These are phyloP conservation scores for Galleria mellonella DNA, from an alignment of 1,140 invertebrate genomes.

Conservation along the genomic window DNA sequence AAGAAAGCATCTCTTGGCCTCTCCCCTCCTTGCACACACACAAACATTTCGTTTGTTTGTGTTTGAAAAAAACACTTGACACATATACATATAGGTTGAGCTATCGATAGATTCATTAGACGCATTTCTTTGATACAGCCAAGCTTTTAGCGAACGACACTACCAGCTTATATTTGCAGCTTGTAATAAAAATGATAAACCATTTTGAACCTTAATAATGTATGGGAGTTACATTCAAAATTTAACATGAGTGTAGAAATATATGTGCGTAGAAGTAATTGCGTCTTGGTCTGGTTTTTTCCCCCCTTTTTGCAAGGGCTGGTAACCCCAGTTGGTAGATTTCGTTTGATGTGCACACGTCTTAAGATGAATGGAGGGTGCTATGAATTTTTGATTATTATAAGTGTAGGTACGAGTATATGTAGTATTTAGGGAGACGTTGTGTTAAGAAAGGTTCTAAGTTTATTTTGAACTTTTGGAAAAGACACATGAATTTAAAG, in stretches of 20 bases:
- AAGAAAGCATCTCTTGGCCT: constrained; percentile 69
- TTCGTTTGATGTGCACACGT: constrained; percentile 52
- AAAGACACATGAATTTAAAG: too few relatives aligned
- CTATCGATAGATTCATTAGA: constrained; percentile 72
- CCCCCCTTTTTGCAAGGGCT: constrained; percentile 45
- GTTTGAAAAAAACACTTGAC: constrained; percentile 57
- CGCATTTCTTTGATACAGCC: constrained; percentile 66
- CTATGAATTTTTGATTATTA: constrained; percentile 15
- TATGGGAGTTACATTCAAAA: too few relatives aligned
- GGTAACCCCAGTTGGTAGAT: constrained; percentile 31
- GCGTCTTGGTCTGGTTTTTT: constrained; percentile 65
- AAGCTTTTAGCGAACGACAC: constrained; percentile 54
- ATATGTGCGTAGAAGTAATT: constrained; percentile 54
- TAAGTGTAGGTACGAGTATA: not conserved
- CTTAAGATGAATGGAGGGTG: constrained; percentile 43
- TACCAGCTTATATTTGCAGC: constrained; percentile 23
- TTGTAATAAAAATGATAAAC: constrained; percentile 6
- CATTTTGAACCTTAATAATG: constrained; percentile 27
- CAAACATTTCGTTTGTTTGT: constrained; percentile 16
- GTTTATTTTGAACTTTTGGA: too few relatives aligned
- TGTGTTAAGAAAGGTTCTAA: too few relatives aligned
- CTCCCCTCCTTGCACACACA: constrained; percentile 62
- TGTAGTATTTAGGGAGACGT: too few relatives aligned
- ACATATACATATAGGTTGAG: constrained; percentile 46
- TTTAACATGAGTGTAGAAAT: not conserved